Evolutionary conservation across 2,113 vertebrate genomes (phyloP).

Genomic region (Heteronetta atricapilla): DNA sequence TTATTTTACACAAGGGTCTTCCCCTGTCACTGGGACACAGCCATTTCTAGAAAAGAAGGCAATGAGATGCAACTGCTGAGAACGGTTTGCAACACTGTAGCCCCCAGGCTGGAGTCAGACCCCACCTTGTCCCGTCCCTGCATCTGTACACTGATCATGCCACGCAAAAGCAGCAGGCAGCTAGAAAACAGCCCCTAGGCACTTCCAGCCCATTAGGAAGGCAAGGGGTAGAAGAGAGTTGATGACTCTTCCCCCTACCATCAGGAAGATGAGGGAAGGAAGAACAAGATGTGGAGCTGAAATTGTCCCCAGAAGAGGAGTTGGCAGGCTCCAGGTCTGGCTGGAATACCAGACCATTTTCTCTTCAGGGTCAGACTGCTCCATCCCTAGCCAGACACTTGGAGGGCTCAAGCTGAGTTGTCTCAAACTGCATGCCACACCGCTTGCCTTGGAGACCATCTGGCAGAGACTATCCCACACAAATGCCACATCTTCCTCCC

Average conservation of each 20-base stretch:
- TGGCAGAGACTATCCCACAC: neutral
- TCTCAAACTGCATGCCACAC: neutral
- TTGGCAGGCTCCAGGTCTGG: neutral
- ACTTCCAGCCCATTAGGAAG: neutral
- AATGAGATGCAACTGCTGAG: neutral
- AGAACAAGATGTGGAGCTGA: neutral
- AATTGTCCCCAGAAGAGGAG: neutral
- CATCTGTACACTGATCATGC: fast-evolving
- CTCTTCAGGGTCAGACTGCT: neutral
- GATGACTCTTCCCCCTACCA: neutral
- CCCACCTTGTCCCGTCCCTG: neutral
- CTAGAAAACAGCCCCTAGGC: neutral
- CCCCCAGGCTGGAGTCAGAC: neutral
- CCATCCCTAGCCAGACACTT: neutral
- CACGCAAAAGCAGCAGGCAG: neutral
- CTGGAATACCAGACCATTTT: fast-evolving
- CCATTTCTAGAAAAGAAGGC: neutral
- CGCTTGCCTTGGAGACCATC: fast-evolving
- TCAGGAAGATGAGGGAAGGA: neutral
- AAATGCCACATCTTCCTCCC: neutral
- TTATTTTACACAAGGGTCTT: neutral
- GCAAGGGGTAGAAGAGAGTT: neutral
- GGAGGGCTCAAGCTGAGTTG: neutral
- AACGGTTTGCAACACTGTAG: neutral
- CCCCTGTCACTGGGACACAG: neutral